Conservation (phyloP, 2,888 invertebrate genomes). For the Brenthis ino region DNA sequence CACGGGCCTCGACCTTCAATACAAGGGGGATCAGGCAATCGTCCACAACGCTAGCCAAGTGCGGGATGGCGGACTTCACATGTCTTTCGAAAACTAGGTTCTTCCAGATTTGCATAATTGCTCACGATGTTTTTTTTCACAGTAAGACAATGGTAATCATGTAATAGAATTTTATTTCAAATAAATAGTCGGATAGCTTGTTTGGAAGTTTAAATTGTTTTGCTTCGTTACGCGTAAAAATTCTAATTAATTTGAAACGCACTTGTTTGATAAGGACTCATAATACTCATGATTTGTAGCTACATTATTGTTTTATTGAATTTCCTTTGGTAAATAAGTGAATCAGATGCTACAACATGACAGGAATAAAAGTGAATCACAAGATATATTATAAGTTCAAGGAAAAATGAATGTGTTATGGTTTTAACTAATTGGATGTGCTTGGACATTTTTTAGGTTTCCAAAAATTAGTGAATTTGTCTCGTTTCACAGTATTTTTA, state of each 20-base stretch:
- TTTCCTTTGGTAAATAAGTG: neutral
- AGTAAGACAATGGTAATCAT: no score
- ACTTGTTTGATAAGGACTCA: neutral
- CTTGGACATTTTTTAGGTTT: constrained; percentile 6
- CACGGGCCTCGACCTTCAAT: no score
- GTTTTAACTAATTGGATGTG: constrained; percentile 15
- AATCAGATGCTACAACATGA: constrained; percentile 1
- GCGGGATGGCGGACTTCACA: no score
- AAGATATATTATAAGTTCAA: neutral
- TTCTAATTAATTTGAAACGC: constrained; percentile 9
- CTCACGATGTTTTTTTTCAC: no score
- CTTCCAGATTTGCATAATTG: no score
- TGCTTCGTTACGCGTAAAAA: constrained; percentile 16
- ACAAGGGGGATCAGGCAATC: no score
- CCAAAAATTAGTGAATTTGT: neutral
- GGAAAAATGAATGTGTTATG: constrained; percentile 1
- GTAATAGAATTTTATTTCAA: no score
- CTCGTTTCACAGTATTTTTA: neutral
- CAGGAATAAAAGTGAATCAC: constrained; percentile 11
- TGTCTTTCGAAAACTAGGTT: no score
- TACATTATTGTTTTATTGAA: neutral
- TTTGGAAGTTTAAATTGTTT: constrained; percentile 8
- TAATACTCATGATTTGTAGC: neutral
- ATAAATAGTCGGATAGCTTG: neutral
- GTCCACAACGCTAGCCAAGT: no score